These are phyloP conservation scores for Drosophila monieri DNA, from an alignment of 2,888 invertebrate species.

Conservation along the genomic window DNA sequence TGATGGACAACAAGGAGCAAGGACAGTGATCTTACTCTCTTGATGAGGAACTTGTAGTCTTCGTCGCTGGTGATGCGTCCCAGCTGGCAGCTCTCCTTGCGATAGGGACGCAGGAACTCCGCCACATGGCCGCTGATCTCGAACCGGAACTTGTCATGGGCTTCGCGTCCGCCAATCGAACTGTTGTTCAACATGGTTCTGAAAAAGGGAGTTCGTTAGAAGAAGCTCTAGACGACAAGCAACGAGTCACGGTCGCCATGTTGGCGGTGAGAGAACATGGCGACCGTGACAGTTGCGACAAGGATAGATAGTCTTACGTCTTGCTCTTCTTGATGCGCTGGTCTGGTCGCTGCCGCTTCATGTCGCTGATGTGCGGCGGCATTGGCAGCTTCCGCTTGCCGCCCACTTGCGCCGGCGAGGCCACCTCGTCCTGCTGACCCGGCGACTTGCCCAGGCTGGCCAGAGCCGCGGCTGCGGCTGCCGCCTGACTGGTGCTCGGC, in stretches of 20 bases:
- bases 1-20: too few relatives aligned
- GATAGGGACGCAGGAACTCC: constrained; percentile 86
- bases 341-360: constrained; percentile 53
- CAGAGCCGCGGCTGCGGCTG: constrained; percentile 30
- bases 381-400: constrained; percentile 53
- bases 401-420: background rate
- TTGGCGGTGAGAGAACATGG: too few relatives aligned
- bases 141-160: constrained; percentile 61
- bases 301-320: background rate
- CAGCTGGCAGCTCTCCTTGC: constrained; percentile 92
- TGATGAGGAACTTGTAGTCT: constrained; percentile 86
- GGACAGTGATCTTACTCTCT: constrained; percentile 44
- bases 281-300: too few relatives aligned
- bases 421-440: background rate
- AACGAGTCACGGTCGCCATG: too few relatives aligned
- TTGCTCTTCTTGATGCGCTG: constrained; percentile 29
- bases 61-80: constrained; percentile 95
- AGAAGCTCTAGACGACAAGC: too few relatives aligned
- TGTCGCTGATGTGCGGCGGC: constrained; percentile 22
- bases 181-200: constrained; percentile 19
- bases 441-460: constrained; percentile 16
- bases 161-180: constrained; percentile 34
- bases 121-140: constrained; percentile 68
- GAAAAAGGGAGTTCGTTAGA: background rate
- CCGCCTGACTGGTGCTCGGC: constrained; percentile 43